Conservation (phyloP, 2,797 vertebrate genomes). For the Limosa lapponica region DNA sequence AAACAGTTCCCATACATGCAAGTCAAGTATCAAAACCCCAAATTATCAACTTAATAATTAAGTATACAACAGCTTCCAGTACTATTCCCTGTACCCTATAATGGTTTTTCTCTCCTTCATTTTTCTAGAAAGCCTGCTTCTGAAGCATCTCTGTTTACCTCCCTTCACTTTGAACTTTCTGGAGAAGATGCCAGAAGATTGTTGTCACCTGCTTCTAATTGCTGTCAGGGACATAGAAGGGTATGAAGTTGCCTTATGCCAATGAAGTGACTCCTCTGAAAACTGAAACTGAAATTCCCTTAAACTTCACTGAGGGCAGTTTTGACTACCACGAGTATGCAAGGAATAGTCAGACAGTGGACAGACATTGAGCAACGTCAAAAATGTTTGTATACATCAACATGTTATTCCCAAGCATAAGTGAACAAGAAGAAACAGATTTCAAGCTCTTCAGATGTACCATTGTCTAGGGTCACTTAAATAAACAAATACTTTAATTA, state of each 20-base stretch:
- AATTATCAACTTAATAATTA: not conserved
- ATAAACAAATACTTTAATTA: not conserved
- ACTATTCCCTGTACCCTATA: not conserved
- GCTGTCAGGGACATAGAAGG: not conserved
- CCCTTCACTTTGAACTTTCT: not conserved
- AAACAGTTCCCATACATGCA: not conserved
- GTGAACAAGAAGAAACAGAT: not conserved
- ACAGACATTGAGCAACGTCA: not conserved
- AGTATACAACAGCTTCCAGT: not conserved
- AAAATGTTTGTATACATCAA: not conserved
- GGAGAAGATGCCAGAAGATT: not conserved
- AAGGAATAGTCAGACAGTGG: not conserved
- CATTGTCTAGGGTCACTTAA: not conserved
- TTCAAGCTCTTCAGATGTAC: not conserved
- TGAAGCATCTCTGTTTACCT: not conserved
- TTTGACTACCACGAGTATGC: not conserved
- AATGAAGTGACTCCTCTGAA: not conserved
- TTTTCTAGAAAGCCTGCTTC: not conserved
- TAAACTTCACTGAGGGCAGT: not conserved
- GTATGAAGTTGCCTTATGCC: not conserved
- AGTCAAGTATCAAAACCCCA: not conserved
- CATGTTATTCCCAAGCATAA: not conserved
- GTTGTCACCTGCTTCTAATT: not conserved
- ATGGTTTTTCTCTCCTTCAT: not conserved
- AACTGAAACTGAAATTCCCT: not conserved